Evolutionary conservation across 92 coral and sea anemone genomes (phyloP), one percentile per base, ranked within the genome.

Genomic region (Palythoa grandis): DNA sequence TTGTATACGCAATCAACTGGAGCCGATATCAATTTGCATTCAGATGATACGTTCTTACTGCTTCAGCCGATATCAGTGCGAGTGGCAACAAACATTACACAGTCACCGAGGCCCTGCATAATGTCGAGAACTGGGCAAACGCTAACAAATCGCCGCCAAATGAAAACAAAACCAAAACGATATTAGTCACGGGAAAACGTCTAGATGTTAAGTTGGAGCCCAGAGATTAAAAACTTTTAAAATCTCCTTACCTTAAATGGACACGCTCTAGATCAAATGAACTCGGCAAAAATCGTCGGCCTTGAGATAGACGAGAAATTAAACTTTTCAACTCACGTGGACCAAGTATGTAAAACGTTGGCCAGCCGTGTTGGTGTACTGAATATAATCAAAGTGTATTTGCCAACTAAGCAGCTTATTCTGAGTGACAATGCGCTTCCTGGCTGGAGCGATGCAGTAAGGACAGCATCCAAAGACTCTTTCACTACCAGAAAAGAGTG

Each of bases 171-270:
- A 39, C 88, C n/a, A 88, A 84, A 66, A 38, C 88, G 56, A 11
- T 88, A 17, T 8, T 88, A 10, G 74, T 88, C 13, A 83, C 79
- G 8, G 91, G 91, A 29, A 88, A 83, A 52, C 88, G 88, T 8
- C 57, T 84, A 75, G 52, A 43, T 13, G 67, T 22, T 20, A 83
- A 82, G 63, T 17, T 83, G 14, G 23, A 54, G 38, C 52, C 48
- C 7, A 70, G 52, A 13, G 74, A 83, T 57, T 37, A 39, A 65
- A 15, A 87, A 52, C 76, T 67, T 38, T n/a, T n/a, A n/a, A n/a
- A 40, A 52, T 16, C 19, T 87, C 63, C 40, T 29, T 48, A 70
- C 89, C 52, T 11, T 65, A 52, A 75, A 84, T 74, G 91, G 52
- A 25, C 56, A 63, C 37, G 38, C 40, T 63, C 43, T 88, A 16